phyloP scores from a whole-genome alignment of 2,888 invertebrate genomes.

The Melitaea athalia region DNA sequence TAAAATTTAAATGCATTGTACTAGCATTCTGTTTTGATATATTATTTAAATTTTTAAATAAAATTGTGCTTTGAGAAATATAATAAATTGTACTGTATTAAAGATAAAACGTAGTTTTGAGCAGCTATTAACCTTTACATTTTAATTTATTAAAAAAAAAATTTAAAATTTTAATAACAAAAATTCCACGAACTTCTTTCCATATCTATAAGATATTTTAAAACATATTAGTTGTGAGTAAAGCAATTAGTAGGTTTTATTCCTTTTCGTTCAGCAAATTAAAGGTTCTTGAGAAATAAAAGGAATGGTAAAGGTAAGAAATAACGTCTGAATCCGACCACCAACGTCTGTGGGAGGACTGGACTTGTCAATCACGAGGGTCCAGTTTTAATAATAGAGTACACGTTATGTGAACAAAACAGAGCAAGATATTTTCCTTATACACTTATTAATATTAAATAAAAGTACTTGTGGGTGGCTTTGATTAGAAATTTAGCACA shows the following conservation, averaged over 20 bases:
- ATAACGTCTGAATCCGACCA: conserved; percentile 59
- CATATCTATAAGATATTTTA: conserved; percentile 11
- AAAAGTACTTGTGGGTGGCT: background rate
- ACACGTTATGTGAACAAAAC: background rate
- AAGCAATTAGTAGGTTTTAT: conserved; percentile 53
- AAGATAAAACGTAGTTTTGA: too few species aligned
- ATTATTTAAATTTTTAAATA: background rate
- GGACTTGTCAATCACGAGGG: conserved; percentile 65
- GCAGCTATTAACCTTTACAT: too few species aligned
- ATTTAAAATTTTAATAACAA: background rate
- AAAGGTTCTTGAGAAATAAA: conserved; percentile 54
- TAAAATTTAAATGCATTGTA: background rate
- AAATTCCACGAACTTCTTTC: conserved; percentile 2
- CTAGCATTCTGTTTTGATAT: background rate
- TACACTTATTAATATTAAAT: background rate
- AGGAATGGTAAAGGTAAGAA: conserved; percentile 43
- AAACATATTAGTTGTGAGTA: conserved; percentile 18
- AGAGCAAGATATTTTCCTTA: background rate
- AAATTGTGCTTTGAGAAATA: too few species aligned
- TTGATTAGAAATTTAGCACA: too few species aligned
- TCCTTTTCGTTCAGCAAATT: conserved; percentile 57
- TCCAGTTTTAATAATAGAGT: conserved; percentile 33
- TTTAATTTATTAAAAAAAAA: too few species aligned
- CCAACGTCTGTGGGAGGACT: conserved; percentile 63
- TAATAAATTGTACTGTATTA: too few species aligned